Percentiles rank a stretch among this genome's conserved stretches.
Evolutionary conservation across 2,888 invertebrate genomes (phyloP).

Genomic region (Calliphora vomitoria): DNA sequence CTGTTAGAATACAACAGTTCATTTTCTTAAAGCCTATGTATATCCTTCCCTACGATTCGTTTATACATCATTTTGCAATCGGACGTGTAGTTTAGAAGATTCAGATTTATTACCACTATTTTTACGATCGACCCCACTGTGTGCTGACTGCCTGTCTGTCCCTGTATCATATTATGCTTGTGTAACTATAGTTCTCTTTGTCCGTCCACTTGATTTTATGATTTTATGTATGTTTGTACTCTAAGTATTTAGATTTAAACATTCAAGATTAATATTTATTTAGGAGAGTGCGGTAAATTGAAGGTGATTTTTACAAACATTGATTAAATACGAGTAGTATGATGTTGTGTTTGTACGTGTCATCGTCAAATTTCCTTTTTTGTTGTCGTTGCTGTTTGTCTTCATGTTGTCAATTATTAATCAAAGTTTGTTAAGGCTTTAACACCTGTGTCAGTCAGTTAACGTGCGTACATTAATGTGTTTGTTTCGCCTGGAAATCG

Average conservation of each 20-base stretch:
- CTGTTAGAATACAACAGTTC: too few species aligned
- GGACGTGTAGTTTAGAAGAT: too few species aligned
- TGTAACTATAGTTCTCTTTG: not conserved
- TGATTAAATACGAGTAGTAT: not conserved
- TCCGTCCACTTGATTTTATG: not conserved
- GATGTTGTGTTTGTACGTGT: conserved; percentile 6
- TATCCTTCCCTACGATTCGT: too few species aligned
- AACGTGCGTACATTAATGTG: conserved; percentile 23
- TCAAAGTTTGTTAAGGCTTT: conserved; percentile 51
- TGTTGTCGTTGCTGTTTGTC: conserved; percentile 6
- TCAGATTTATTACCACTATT: too few species aligned
- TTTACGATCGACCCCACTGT: too few species aligned
- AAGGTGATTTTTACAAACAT: conserved; percentile 16
- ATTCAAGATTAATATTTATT: not conserved
- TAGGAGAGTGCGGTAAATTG: not conserved
- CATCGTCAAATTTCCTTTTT: conserved; percentile 1
- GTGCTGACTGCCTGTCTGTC: not conserved
- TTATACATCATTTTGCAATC: too few species aligned
- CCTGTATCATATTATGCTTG: not conserved
- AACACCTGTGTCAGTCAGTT: conserved; percentile 25
- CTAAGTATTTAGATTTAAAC: too few species aligned
- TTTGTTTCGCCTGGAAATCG: not conserved
- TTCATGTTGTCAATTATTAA: conserved; percentile 53
- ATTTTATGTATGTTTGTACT: not conserved
- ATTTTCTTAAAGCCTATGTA: too few species aligned